Evolutionary conservation across 2,888 invertebrate species (phyloP), one percentile per base, ranked within the genome.

Genomic region (Eupithecia abbreviata): DNA sequence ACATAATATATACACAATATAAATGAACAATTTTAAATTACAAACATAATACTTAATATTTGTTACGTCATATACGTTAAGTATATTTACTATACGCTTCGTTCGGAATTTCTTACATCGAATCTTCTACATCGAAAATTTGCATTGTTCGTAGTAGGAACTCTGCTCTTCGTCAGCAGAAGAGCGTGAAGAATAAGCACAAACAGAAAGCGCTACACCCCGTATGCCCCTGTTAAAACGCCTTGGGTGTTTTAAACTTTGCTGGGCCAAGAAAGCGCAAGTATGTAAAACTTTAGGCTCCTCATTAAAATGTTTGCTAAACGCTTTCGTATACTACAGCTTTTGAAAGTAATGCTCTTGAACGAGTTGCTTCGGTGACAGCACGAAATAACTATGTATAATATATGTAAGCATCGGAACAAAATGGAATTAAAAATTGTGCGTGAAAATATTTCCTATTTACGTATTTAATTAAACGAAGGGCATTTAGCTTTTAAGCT

Each of bases 131-230:
- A 15, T n/a, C 51, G 51, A 51, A 15, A 51, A n/a, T 51, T 51
- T 6, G 51, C 51, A 6, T 51, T 51, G 51, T 51, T 51, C n/a
- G 51, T 51, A 51, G 51, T 51, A 55, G n/a, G n/a, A 55, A n/a
- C n/a, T n/a, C 10, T 30, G 5, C 18, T 30, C 18, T 58, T 30
- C 58, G 9, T 58, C 58, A 30, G 58, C 18, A 10, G 30, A 30
- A 30, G 30, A 30, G 30, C 30, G 30, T 82, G 83, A 83, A 81
- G 82, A 83, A 81, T 82, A 81, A 72, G 41, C 78, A 79, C 82
- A 84, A 85, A 84, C 82, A 84, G 82, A 85, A 85, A 75, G 84
- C 80, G 83, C 81, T 82, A 84, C 82, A 81, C 81, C 79, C 84
- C 79, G 66, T 66, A 66, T 66, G 42, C 2, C 41, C 41, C 41